Conservation (phyloP, 2,888 invertebrate species). For the Liopterus haemorrhoidalis region DNA sequence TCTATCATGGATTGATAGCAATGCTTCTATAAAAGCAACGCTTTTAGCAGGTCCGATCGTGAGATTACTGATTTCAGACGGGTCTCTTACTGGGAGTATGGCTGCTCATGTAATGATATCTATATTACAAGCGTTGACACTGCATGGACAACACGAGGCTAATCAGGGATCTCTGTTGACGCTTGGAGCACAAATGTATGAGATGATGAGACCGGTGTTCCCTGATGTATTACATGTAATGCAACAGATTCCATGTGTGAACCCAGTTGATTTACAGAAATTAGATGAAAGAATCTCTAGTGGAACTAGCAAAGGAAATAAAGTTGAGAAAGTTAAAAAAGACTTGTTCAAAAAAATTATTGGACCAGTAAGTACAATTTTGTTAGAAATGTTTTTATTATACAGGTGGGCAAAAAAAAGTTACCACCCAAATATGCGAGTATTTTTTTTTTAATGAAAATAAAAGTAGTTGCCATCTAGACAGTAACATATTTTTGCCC, state of each 20-base stretch:
- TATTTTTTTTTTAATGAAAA: no score
- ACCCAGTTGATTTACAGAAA: constrained; percentile 71
- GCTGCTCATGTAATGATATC: constrained; percentile 70
- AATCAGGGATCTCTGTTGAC: constrained; percentile 76
- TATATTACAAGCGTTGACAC: constrained; percentile 71
- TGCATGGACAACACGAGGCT: constrained; percentile 86
- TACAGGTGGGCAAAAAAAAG: no score
- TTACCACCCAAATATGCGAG: no score
- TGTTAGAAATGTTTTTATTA: neutral
- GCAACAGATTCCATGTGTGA: constrained; percentile 77
- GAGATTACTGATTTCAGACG: constrained; percentile 58
- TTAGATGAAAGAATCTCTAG: constrained; percentile 77
- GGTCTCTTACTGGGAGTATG: constrained; percentile 58
- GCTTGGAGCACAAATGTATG: constrained; percentile 80
- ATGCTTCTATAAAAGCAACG: constrained; percentile 74
- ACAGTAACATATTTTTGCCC: no score
- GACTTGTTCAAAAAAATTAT: constrained; percentile 88
- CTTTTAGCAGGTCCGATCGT: constrained; percentile 66
- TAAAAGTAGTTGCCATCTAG: no score
- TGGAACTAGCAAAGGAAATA: constrained; percentile 62
- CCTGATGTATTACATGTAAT: constrained; percentile 62
- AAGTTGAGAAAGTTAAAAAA: constrained; percentile 83
- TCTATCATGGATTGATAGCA: constrained; percentile 82
- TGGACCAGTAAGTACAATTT: constrained; percentile 54
- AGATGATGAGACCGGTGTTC: constrained; percentile 70